Evolutionary conservation across 2,888 invertebrate genomes (phyloP).

Genomic region (Tenthredo livida): DNA sequence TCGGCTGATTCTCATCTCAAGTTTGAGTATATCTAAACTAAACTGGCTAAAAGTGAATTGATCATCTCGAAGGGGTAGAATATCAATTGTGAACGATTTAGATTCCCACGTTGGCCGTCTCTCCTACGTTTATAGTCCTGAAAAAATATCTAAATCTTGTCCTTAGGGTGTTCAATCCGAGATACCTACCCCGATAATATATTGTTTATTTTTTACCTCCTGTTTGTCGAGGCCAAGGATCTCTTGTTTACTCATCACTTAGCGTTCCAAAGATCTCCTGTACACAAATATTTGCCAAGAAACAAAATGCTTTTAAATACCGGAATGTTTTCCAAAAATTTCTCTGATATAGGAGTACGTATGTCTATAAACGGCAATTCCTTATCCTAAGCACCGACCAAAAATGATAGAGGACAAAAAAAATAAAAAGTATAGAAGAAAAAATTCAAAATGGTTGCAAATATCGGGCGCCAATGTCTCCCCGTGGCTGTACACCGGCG

Average conservation of each 20-base stretch:
- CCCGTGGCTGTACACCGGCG: neutral
- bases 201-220: slow-evolving; percentile 6
- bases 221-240: slow-evolving; percentile 32
- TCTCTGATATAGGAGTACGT: neutral
- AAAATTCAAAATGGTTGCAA: neutral
- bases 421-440: neutral
- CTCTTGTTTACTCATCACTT: slow-evolving; percentile 30
- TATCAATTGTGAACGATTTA: neutral
- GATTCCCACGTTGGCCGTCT: neutral
- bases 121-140: neutral
- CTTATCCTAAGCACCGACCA: neutral
- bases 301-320: slow-evolving; percentile 5
- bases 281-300: slow-evolving; percentile 8
- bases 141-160: neutral
- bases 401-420: neutral
- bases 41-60: neutral
- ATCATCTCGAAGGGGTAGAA: neutral
- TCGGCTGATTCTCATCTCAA: too few relatives aligned
- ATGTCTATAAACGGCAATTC: neutral
- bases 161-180: neutral
- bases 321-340: neutral
- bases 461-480: neutral
- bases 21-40: neutral
- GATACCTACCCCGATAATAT: neutral
- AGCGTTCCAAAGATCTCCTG: neutral